Evolutionary conservation across 2,113 vertebrate species (phyloP).

Genomic region (Orthonyx spaldingii): DNA sequence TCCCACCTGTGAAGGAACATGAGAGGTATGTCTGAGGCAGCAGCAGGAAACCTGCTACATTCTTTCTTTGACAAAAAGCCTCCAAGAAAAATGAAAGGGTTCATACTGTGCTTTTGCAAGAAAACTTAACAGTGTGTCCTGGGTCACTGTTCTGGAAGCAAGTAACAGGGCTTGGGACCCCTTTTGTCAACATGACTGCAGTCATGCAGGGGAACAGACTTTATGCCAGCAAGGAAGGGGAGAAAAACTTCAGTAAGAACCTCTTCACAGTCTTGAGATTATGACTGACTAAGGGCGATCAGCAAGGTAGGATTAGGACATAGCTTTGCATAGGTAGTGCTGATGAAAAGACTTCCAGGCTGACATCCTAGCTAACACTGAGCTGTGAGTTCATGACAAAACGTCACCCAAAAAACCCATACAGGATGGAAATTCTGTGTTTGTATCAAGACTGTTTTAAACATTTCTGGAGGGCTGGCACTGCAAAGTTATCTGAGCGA

Average conservation of each 20-base stretch:
- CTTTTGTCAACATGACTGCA: not conserved
- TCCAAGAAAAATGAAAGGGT: not conserved
- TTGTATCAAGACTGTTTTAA: not conserved
- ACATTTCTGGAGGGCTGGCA: not conserved
- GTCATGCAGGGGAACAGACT: not conserved
- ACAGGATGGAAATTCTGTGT: not conserved
- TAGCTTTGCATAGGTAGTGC: not conserved
- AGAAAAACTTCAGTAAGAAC: not conserved
- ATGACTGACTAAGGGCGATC: rapidly evolving
- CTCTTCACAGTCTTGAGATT: not conserved
- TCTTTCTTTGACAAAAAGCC: not conserved
- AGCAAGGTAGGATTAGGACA: not conserved
- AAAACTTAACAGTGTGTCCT: not conserved
- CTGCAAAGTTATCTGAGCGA: not conserved
- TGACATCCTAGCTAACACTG: not conserved
- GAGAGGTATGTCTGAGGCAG: not conserved
- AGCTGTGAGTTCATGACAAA: not conserved
- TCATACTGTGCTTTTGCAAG: not conserved
- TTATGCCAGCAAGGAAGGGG: not conserved
- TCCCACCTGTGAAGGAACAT: not conserved
- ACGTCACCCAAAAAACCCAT: not conserved
- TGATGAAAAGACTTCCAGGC: not conserved
- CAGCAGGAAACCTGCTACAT: not conserved
- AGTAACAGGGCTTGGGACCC: not conserved
- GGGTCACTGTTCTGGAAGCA: not conserved